These are phyloP conservation scores for Mermis nigrescens DNA, from an alignment of 2,888 invertebrate species.

Conservation along the genomic window DNA sequence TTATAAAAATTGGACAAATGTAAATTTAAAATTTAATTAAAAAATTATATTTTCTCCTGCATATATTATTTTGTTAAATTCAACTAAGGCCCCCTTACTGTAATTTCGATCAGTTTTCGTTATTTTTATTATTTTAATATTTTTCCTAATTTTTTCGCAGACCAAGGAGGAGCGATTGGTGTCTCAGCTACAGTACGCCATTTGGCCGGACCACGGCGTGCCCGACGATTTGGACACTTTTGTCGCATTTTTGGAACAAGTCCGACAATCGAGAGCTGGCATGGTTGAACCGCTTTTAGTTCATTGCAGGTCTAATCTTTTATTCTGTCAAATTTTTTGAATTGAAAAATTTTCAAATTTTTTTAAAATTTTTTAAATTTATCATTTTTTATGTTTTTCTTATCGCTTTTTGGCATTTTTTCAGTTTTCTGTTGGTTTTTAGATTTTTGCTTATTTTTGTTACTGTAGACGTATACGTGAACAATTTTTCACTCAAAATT, in stretches of 20 bases:
- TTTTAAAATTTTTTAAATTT: not conserved
- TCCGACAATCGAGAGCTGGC: conserved; percentile 38
- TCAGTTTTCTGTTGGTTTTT: not conserved
- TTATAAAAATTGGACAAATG: no score
- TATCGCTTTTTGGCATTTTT: not conserved
- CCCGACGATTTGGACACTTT: conserved; percentile 80
- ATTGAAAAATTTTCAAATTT: not conserved
- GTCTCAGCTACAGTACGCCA: conserved; percentile 82
- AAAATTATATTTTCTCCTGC: no score
- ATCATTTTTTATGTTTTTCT: not conserved
- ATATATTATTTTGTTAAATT: no score
- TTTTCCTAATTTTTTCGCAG: conserved; percentile 31
- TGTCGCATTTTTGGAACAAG: conserved; percentile 64
- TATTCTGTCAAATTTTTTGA: not conserved
- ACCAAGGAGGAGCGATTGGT: conserved; percentile 59
- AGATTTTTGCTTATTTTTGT: not conserved
- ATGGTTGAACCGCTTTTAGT: conserved; percentile 62
- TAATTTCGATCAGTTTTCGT: no score
- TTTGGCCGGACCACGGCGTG: conserved; percentile 85
- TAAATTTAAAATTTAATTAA: no score
- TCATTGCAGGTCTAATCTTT: conserved; percentile 54
- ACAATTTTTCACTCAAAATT: no score
- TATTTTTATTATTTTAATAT: not conserved
- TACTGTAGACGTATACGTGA: no score
- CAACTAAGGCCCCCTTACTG: no score